Conservation (phyloP, 1,140 invertebrate genomes). For the Schlechtendalia chinensis region DNA sequence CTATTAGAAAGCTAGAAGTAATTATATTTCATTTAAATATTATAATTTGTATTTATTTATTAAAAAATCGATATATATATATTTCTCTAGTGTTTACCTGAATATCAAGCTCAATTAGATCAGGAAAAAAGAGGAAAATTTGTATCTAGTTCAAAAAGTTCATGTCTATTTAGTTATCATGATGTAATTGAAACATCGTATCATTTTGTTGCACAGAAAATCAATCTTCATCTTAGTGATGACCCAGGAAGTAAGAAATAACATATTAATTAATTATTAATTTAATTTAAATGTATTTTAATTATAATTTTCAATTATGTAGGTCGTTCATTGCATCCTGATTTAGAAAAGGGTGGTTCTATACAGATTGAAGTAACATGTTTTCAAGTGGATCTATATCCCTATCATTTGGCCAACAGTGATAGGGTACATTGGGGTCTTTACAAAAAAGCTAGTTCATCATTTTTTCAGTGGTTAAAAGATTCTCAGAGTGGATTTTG, state of each 20-base stretch:
- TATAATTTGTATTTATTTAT: too few species aligned
- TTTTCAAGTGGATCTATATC: constrained; percentile 94
- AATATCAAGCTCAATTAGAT: constrained; percentile 74
- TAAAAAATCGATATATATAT: too few species aligned
- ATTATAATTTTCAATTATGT: constrained; percentile 51
- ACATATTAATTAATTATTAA: not conserved
- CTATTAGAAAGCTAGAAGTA: constrained; percentile 84
- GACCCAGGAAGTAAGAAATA: constrained; percentile 76
- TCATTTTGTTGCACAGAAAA: constrained; percentile 89
- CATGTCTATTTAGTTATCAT: constrained; percentile 78
- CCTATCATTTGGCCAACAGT: constrained; percentile 87
- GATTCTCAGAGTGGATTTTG: constrained; percentile 70
- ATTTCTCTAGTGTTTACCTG: constrained; percentile 67
- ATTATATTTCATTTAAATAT: constrained; percentile 48
- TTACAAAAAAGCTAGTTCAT: constrained; percentile 66
- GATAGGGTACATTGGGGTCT: constrained; percentile 84
- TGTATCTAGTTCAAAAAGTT: constrained; percentile 58
- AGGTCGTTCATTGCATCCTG: constrained; percentile 78
- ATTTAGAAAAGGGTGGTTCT: constrained; percentile 85
- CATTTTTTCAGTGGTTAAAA: constrained; percentile 73
- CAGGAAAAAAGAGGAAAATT: constrained; percentile 63
- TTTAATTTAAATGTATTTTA: not conserved
- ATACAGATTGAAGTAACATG: constrained; percentile 86
- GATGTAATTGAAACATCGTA: constrained; percentile 97
- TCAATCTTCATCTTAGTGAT: constrained; percentile 96